Evolutionary conservation across 2,888 invertebrate genomes (phyloP), one percentile per base, ranked within the genome.

Genomic region (Odontocerum albicorne): DNA sequence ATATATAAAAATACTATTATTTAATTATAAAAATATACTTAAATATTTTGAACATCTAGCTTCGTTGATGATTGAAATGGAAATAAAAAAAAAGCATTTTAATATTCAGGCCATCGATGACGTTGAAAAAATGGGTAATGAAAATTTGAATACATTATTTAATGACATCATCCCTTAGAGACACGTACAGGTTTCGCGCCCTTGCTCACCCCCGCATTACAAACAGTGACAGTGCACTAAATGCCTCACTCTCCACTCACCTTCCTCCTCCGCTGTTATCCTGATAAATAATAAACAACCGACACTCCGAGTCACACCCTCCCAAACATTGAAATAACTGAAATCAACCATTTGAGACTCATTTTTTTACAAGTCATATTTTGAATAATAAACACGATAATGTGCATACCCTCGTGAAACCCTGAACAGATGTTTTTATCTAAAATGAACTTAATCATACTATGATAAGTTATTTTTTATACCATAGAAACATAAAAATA

Each of bases 201-300:
- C 4, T 4, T 12, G 12, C 12, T 16, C 38, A 38, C 16, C 38
- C 38, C 55, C 21, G 13, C 27, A 56, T 51, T 55, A 55, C 36
- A 13, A 27, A 42, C 45, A 42, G 51, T 56, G 56, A 56, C 56
- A 36, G 13, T 39, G 56, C 56, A 51, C 36, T 50, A 51, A 40
- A 15, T 31, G 20, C 16, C 17, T 17, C 32, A 16, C 17, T 17
- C 22, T 21, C 31, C 15, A 33, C 20, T 17, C 42, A 20, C 32
- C 45, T 21, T 16, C 42, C 12, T 21, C 7, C 35, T 17, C 33
- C 33, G 15, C 39, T 19, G 13, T 10, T 16, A 20, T 20, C 39
- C 39, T 27, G 32, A 19, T 42, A 42, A 17, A 13, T 33, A 33
- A 15, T 16, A 19, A 16, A 27, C 27, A 33, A 17, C n/a, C 27